Conservation (phyloP, 2,797 vertebrate species). For the Neosilurus mollespiculum region DNA sequence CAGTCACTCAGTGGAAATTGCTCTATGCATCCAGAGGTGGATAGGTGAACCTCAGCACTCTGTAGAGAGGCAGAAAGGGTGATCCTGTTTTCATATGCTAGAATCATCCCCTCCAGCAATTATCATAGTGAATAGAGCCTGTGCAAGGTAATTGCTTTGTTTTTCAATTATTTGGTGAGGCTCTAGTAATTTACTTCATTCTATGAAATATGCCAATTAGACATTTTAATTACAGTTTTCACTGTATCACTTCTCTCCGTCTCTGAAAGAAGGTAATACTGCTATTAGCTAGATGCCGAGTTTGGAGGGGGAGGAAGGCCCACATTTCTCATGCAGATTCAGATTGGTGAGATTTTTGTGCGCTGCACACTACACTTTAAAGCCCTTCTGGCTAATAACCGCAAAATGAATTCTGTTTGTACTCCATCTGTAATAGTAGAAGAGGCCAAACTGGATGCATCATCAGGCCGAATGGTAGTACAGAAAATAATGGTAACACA, state of each 20-base stretch:
- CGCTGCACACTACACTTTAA: constrained; percentile 24
- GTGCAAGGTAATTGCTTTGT: constrained; percentile 78
- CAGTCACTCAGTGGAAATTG: constrained; percentile 49
- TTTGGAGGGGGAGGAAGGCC: constrained; percentile 49
- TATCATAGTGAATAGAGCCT: constrained; percentile 73
- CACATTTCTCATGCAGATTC: constrained; percentile 58
- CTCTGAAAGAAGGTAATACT: constrained; percentile 73
- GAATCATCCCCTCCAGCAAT: constrained; percentile 71
- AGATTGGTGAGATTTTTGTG: constrained; percentile 47
- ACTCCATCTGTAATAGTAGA: constrained; percentile 43
- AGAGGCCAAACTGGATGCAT: constrained; percentile 41
- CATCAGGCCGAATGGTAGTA: constrained; percentile 24
- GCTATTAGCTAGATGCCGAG: constrained; percentile 66
- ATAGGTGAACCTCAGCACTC: constrained; percentile 58
- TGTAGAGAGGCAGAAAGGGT: constrained; percentile 60
- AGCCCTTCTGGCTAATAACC: constrained; percentile 40
- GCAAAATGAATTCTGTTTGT: constrained; percentile 49
- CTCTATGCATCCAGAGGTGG: constrained; percentile 61
- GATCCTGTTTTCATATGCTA: constrained; percentile 77
- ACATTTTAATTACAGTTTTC: constrained; percentile 81
- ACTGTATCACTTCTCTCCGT: constrained; percentile 74
- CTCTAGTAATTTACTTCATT: constrained; percentile 79
- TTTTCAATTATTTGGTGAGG: constrained; percentile 79
- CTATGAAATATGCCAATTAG: constrained; percentile 80
- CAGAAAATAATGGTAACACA: constrained; percentile 38